phyloP scores from a whole-genome alignment of 2,888 invertebrate genomes.

The Drosophila trichaetosa region DNA sequence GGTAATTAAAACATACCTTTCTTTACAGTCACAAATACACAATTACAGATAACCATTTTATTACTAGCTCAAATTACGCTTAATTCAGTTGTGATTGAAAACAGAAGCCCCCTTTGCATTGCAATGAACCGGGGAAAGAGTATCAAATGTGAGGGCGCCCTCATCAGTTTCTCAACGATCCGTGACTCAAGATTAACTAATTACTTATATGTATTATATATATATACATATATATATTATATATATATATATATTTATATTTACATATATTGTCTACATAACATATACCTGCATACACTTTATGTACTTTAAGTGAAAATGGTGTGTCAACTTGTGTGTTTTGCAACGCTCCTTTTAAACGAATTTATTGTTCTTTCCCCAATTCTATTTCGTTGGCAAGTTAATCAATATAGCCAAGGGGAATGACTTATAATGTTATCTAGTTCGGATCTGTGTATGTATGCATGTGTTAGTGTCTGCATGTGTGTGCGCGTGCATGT shows the following conservation, averaged over 20 bases:
- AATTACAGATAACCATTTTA: background rate
- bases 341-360: background rate
- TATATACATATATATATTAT: constrained; percentile 1
- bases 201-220: no score
- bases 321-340: constrained; percentile 6
- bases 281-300: background rate
- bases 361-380: constrained; percentile 43
- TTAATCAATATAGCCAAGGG: constrained; percentile 37
- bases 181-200: constrained; percentile 54
- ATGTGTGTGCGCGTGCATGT: background rate
- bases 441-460: background rate
- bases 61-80: background rate
- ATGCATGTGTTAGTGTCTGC: constrained; percentile 1
- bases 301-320: background rate
- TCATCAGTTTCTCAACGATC: constrained; percentile 24
- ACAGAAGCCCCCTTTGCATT: no score
- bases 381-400: constrained; percentile 10
- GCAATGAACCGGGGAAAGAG: constrained; percentile 11
- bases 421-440: constrained; percentile 33
- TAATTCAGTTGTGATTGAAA: background rate
- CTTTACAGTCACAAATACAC: background rate
- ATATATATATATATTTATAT: background rate
- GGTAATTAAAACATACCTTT: background rate
- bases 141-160: constrained; percentile 22
- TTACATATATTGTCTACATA: background rate